Base-by-base conservation (phyloP, 2,888 invertebrate genomes). In the Stenotaenia linearis region DNA sequence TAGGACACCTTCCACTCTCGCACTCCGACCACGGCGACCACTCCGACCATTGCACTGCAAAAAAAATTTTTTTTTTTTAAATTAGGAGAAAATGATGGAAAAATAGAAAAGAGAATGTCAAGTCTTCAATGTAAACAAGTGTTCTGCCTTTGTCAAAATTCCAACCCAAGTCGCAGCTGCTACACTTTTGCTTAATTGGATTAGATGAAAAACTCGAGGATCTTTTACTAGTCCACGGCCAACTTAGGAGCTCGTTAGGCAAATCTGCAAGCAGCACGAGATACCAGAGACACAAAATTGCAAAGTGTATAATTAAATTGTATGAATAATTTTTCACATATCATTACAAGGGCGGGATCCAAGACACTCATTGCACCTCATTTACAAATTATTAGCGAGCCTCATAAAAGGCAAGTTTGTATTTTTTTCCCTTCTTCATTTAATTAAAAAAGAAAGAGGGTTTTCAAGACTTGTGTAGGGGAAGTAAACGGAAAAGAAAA, bases 11-110 rank as follows among this genome's bases (percentile, higher is more conserved):
- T 0, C 81, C 82, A 18, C 80, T 80, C 12, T 80, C 81, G 78
- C 83, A 83, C 9, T 81, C 81, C 23, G 82, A 81, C 82, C 83
- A 83, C 12, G 81, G 45, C 10, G 82, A 81, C 83, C 83, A 83
- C 9, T 81, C 74, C 10, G 82, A 80, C 83, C 83, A 83, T 37
- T 79, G 74, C 21, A 61, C 77, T 77, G 75, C 74, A 74, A 74
- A 21, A 74, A 15, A n/a, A n/a, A n/a, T n/a, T n/a, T n/a, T n/a
- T n/a, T n/a, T n/a, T n/a, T n/a, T n/a, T n/a, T n/a, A n/a, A n/a
- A n/a, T n/a, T n/a, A n/a, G n/a, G n/a, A n/a, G n/a, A 74, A 79
- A 35, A 18, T 23, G 28, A 79, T 10, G 35, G 25, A 28, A 15
- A 25, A 35, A n/a, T 21, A 37, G 35, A 4, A 21, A 18, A 4